Evolutionary conservation across 2,888 invertebrate genomes (phyloP), one percentile per base, ranked within the genome.

Genomic region (Fissipunctia ypsillon): DNA sequence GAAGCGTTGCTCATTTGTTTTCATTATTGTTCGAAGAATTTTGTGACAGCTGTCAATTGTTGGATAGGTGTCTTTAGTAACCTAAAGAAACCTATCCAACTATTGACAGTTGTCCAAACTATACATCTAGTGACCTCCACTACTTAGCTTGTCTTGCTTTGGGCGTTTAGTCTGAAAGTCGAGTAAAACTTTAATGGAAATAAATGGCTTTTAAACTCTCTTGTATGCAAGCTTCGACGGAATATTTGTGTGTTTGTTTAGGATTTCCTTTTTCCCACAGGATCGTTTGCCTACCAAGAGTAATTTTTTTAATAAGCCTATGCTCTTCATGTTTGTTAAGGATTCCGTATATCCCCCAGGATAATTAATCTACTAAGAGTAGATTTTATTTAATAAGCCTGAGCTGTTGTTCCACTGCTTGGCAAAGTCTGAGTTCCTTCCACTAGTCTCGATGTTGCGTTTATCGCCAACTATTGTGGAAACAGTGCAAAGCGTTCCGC

Each of bases 1-100:
- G 61, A 61, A 52, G 52, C 16, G 1, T 14, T 10, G n/a, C 16
- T 50, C 64, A 45, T 73, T 78, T 69, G 60, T 78, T 68, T 80
- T 69, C 50, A 65, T 80, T 70, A 50, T n/a, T 63, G 31, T 72
- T 56, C 41, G 22, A 48, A 25, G 22, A 31, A 72, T 68, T 56
- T 57, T 67, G 50, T 67, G 66, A 57, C 35, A 61, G 25, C 19
- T 6, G 38, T 78, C 73, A 45, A 31, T 48, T 41, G 12, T 6
- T 16, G 4, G 14, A 16, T 10, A 38, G n/a, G 31, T 57, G 31
- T 43, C 50, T 22, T 16, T 7, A 38, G 1, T n/a, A n/a, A n/a
- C n/a, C n/a, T n/a, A n/a, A n/a, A n/a, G n/a, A n/a, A n/a, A n/a
- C n/a, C n/a, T n/a, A n/a, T n/a, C n/a, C n/a, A n/a, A n/a, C n/a